Evolutionary conservation across 2,797 vertebrate genomes (phyloP), one percentile per base, ranked within the genome.

Genomic region (Phyllotis vaccarum): DNA sequence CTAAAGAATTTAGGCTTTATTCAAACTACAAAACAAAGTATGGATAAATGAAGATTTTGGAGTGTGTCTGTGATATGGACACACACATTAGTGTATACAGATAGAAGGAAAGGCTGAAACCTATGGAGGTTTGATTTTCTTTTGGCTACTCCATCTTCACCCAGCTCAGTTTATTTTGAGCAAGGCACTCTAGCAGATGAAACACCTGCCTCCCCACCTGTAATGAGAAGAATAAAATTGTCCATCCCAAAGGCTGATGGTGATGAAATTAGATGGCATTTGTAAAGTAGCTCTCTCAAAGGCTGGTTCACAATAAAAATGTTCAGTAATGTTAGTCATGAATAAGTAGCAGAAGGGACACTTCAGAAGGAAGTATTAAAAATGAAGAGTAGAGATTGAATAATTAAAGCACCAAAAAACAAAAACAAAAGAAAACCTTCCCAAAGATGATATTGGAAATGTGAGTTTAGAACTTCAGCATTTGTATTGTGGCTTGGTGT

Each of bases 201-300:
- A 94, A 52, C 22, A 58, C 66, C 49, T 93, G 9, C 62, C 58
- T 96, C 22, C 37, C 90, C 46, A 86, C 85, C 52, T 93, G 17
- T 94, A 80, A 58, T 90, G 34, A 2, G 6, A 90, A 94, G 81
- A 81, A 90, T 75, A 92, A 83, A 92, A 80, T 90, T 74, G 54
- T 11, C 13, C 72, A 49, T 86, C 54, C 72, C 21, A 82, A 74
- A n/a, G 22, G 37, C 40, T 90, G 64, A 81, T 49, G 5, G n/a
- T 86, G 19, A 93, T 88, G 90, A 86, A 68, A 86, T 91, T 60
- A 66, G 29, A 37, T n/a, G 75, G 24, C 46, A 75, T 43, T 90
- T 75, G 79, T 76, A 93, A 76, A 43, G 29, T 11, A 9, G 56
- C 72, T 78, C 75, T 89, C 64, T 91, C 75, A 68, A 81, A 78